A percentile compares a stretch with the other conserved stretches of the same genome.
These are phyloP conservation scores for Epistrophe eligans DNA, from an alignment of 2,888 invertebrate genomes.

Conservation along the genomic window DNA sequence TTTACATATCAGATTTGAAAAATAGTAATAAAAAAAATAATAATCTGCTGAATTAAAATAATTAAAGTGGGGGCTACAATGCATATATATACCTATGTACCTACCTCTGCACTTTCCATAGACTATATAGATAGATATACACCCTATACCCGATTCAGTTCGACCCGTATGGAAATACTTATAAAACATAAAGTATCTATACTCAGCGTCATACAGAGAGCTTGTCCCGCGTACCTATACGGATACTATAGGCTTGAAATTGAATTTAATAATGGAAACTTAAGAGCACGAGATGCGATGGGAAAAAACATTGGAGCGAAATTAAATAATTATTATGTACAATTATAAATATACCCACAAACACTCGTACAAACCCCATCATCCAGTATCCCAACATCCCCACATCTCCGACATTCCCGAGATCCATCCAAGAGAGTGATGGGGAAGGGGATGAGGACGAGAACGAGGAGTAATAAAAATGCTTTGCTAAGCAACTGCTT, in stretches of 20 bases:
- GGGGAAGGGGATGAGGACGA: constrained; percentile 22
- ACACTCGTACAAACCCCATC: constrained; percentile 25
- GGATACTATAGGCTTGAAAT: constrained; percentile 64
- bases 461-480: constrained; percentile 54
- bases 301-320: constrained; percentile 68
- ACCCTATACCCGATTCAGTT: constrained; percentile 54
- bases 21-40: constrained; percentile 35
- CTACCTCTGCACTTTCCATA: constrained; percentile 28
- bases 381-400: constrained; percentile 4
- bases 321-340: constrained; percentile 75
- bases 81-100: neutral
- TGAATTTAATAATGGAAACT: constrained; percentile 75
- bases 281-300: constrained; percentile 71
- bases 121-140: neutral
- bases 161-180: constrained; percentile 71
- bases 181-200: constrained; percentile 47
- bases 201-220: constrained; percentile 35
- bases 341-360: constrained; percentile 68
- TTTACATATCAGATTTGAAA: constrained; percentile 53
- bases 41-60: constrained; percentile 62
- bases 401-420: neutral
- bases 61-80: constrained; percentile 65
- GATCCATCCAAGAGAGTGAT: constrained; percentile 17
- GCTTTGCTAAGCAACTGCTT: constrained; percentile 66
- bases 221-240: constrained; percentile 6